Percentiles rank a stretch among this genome's conserved stretches.
Evolutionary conservation across 2,797 vertebrate genomes (phyloP).

Genomic region (Falco columbarius): DNA sequence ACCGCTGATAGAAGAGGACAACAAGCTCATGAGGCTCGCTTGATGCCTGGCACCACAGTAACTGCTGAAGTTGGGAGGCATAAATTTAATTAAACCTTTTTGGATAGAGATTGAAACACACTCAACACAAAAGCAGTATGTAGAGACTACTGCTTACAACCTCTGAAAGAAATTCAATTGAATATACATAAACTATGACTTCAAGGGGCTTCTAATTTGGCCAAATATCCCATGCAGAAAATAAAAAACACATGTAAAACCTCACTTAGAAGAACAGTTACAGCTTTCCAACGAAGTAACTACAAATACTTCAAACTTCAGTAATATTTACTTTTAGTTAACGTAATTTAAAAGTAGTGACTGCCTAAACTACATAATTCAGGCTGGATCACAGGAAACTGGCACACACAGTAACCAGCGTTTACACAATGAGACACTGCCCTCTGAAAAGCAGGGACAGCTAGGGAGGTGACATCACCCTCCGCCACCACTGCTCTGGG

Average conservation of each 20-base stretch:
- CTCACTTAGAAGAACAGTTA: background rate
- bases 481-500: background rate
- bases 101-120: background rate
- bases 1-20: background rate
- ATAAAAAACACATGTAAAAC: background rate
- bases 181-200: background rate
- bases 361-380: background rate
- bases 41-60: background rate
- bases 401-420: background rate
- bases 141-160: background rate
- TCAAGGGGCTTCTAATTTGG: background rate
- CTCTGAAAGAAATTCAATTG: background rate
- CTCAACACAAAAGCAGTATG: background rate
- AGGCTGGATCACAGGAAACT: background rate
- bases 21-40: background rate
- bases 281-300: background rate
- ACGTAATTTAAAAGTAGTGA: background rate
- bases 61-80: background rate
- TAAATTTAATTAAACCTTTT: background rate
- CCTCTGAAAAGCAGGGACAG: background rate
- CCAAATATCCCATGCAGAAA: background rate
- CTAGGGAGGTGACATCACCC: background rate
- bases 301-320: background rate
- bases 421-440: background rate
- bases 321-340: background rate